phyloP scores from a whole-genome alignment of 1,140 invertebrate species.

The Drosophila saltans region DNA sequence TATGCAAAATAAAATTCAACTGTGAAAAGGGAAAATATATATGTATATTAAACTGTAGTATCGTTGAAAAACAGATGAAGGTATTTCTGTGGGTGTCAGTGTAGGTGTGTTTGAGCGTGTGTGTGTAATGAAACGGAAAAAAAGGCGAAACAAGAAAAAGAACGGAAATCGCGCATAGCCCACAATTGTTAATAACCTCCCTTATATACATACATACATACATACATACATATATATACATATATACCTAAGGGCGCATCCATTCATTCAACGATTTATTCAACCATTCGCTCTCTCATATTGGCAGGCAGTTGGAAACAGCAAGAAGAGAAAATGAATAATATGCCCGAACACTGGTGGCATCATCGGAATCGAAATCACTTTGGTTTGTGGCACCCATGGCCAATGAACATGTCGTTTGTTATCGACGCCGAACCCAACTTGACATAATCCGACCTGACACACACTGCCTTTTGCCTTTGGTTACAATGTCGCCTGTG shows the following conservation, averaged over 20 bases:
- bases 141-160: neutral
- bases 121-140: constrained; percentile 14
- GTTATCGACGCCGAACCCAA: constrained; percentile 45
- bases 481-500: neutral
- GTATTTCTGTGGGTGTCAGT: constrained; percentile 15
- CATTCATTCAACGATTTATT: constrained; percentile 41
- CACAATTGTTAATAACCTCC: constrained; percentile 68
- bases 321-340: constrained; percentile 14
- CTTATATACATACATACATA: neutral
- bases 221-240: too few relatives aligned
- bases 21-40: constrained; percentile 22
- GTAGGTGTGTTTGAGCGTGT: neutral
- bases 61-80: constrained; percentile 27
- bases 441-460: constrained; percentile 59
- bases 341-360: constrained; percentile 50
- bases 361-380: constrained; percentile 65
- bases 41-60: constrained; percentile 24
- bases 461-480: constrained; percentile 43
- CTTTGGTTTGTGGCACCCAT: constrained; percentile 60
- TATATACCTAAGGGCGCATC: constrained; percentile 29
- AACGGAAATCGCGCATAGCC: constrained; percentile 60
- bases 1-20: constrained; percentile 21
- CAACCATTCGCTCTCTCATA: neutral
- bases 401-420: constrained; percentile 73
- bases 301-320: constrained; percentile 12